Base-by-base conservation (phyloP, 2,113 vertebrate genomes). In the Haemorhous mexicanus region DNA sequence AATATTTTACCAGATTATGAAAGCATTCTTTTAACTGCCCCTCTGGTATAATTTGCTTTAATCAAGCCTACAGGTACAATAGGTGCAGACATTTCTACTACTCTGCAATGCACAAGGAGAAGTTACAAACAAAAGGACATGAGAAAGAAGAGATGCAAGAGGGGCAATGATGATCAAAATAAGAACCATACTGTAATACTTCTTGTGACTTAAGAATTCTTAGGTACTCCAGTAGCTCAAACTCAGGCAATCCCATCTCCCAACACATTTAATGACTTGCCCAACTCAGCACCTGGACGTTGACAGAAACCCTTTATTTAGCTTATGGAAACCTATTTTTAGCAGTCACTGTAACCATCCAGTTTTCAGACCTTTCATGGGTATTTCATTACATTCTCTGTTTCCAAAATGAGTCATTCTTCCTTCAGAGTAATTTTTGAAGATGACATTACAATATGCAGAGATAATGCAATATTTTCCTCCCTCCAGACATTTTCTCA, bases 371-470 rank as follows among this genome's bases (percentile, higher is more conserved):
- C 49, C 56, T 89, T 78, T 68, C 55, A 86, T 72, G 77, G 84
- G 24, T 67, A 87, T 92, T 96, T 89, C 30, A 52, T 84, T 78
- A 78, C 17, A 43, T 69, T 64, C 35, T 78, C 27, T 72, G 18
- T 46, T 92, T 90, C 59, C 90, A 86, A 73, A 92, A 62, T 83
- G 33, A 95, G 26, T 90, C 55, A 92, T 62, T 94, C 59, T 87
- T 87, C 32, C 58, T 88, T 80, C 64, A 74, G 82, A 85, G 44
- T 52, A 0, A 68, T 92, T 95, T 92, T 35, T 55, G 35, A 74
- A 88, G 63, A 86, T 2, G 23, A 68, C 63, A 81, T 52, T 55
- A 86, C 46, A 83, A 77, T 56, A 73, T 15, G 33, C 41, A 72
- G 55, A 92, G 50, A 70, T 70, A 95, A 88, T 49, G 35, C 47